phyloP scores from a whole-genome alignment of 2,888 invertebrate genomes.

The Sminthurinus aureus region DNA sequence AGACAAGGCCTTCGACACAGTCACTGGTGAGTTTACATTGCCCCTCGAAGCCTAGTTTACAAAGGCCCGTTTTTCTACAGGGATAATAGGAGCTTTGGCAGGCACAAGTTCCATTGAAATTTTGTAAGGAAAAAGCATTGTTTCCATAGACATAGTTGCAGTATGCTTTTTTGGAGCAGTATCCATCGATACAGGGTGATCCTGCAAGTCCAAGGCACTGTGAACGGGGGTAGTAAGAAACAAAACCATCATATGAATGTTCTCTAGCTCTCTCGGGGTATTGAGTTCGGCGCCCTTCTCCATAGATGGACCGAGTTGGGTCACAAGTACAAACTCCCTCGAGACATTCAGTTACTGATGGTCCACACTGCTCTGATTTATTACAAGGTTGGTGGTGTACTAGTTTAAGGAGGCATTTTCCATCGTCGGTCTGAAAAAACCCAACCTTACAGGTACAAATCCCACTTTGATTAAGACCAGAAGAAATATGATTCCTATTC shows the following conservation, averaged over 20 bases:
- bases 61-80: background rate
- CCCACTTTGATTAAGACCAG: no score
- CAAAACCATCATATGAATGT: no score
- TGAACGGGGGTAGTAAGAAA: no score
- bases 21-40: background rate
- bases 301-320: background rate
- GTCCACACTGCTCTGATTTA: background rate
- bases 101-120: background rate
- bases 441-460: background rate
- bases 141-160: no score
- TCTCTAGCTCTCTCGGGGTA: no score
- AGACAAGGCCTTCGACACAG: background rate
- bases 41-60: background rate
- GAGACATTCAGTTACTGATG: background rate
- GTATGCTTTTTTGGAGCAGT: no score
- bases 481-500: no score
- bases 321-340: conserved; percentile 7
- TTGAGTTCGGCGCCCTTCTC: no score
- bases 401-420: background rate
- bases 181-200: no score
- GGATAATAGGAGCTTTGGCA: background rate
- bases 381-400: background rate
- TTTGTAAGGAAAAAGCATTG: no score
- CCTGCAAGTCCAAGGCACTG: no score
- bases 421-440: background rate